These are phyloP conservation scores for Anarrhichthys ocellatus DNA, from an alignment of 2,113 vertebrate genomes.

Conservation along the genomic window DNA sequence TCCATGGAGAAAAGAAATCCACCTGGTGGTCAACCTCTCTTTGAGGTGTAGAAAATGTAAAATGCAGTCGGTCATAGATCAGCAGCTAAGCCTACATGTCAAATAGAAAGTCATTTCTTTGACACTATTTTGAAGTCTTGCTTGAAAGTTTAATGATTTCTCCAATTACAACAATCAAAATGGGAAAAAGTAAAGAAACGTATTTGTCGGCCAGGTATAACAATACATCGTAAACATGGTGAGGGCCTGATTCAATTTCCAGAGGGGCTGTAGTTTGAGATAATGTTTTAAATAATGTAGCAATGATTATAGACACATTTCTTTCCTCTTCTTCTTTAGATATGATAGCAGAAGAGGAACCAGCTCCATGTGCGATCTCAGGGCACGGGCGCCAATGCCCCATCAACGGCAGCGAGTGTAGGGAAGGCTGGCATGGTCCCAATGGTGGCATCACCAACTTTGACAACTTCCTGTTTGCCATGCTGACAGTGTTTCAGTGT, in stretches of 20 bases:
- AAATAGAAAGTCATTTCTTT: not conserved
- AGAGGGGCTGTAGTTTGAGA: not conserved
- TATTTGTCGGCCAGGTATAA: not conserved
- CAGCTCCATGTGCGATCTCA: constrained; percentile 97
- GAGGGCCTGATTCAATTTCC: not conserved
- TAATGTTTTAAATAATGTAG: not conserved
- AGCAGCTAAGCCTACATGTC: not conserved
- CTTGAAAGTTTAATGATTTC: not conserved
- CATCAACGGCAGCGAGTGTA: constrained; percentile 93
- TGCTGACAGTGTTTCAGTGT: constrained; percentile 99
- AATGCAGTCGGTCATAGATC: not conserved
- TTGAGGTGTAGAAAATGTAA: not conserved
- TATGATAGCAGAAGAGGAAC: constrained; percentile 91
- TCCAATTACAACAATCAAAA: not conserved
- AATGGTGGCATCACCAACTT: constrained; percentile 99
- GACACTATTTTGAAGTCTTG: not conserved
- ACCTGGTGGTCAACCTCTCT: not conserved
- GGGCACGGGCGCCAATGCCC: constrained; percentile 94
- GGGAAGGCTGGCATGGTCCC: constrained; percentile 95
- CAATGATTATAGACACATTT: not conserved
- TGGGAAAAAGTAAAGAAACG: not conserved
- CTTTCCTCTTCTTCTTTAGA: constrained; percentile 74
- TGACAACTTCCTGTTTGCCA: constrained; percentile 99
- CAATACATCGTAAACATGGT: not conserved
- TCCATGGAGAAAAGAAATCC: not conserved